Evolutionary conservation across 2,888 invertebrate species (phyloP).

Genomic region (Arrhopalites spinosus): DNA sequence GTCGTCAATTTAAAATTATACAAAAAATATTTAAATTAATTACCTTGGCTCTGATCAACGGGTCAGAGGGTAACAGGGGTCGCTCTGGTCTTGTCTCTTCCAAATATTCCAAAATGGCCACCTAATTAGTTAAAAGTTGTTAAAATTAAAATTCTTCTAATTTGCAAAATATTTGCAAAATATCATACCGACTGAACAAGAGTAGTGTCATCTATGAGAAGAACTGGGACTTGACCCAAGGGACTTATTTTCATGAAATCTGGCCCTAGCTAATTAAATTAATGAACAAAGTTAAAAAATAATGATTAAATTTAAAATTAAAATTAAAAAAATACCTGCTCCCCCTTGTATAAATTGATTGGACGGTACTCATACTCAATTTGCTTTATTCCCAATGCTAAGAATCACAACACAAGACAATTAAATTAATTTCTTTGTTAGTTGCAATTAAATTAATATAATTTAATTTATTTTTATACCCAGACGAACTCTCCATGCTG

Average conservation of each 20-base stretch:
- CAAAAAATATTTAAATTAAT: too few species aligned
- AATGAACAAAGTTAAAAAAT: neutral
- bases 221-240: constrained; percentile 91
- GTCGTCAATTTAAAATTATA: too few species aligned
- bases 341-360: constrained; percentile 61
- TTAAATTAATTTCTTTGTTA: neutral
- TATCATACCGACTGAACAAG: constrained; percentile 20
- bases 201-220: constrained; percentile 66
- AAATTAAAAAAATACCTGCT: constrained; percentile 67
- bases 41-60: constrained; percentile 87
- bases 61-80: constrained; percentile 85
- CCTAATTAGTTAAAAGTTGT: too few species aligned
- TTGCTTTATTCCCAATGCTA: constrained; percentile 89
- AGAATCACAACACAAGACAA: constrained; percentile 53
- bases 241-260: constrained; percentile 89
- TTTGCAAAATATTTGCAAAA: too few species aligned
- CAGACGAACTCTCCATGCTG: constrained; percentile 91
- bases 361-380: constrained; percentile 93
- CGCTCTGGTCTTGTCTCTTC: constrained; percentile 89
- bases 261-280: constrained; percentile 69
- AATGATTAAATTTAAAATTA: neutral
- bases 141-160: too few species aligned
- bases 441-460: neutral
- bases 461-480: constrained; percentile 62
- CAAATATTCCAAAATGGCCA: constrained; percentile 92